phyloP scores from a whole-genome alignment of 1,140 invertebrate genomes.

The Drosophila sturtevanti region DNA sequence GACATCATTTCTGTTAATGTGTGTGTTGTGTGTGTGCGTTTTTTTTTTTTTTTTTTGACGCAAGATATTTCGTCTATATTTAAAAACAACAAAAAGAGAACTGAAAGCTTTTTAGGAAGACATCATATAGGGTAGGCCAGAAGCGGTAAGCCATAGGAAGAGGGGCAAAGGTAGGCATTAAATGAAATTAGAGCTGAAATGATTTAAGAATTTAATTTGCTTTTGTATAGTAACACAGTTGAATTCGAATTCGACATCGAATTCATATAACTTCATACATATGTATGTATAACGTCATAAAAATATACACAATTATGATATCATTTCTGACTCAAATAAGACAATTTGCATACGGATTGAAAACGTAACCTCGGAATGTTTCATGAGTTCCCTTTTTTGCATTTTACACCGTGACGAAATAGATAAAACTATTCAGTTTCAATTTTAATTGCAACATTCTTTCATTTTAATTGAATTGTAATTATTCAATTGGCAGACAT shows the following conservation, averaged over 20 bases:
- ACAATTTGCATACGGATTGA: constrained; percentile 48
- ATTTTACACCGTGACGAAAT: constrained; percentile 14
- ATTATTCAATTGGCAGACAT: constrained; percentile 59
- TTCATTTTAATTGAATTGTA: constrained; percentile 63
- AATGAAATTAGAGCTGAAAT: constrained; percentile 1
- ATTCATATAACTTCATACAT: no score
- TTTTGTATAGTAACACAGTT: neutral
- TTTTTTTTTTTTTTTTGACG: constrained; percentile 64
- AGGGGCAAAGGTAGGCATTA: neutral
- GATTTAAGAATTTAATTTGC: neutral
- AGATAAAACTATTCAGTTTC: constrained; percentile 36
- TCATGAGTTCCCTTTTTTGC: no score
- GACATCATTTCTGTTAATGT: constrained; percentile 56
- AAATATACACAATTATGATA: constrained; percentile 42
- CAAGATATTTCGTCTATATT: constrained; percentile 66
- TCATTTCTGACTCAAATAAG: constrained; percentile 40
- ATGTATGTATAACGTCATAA: neutral
- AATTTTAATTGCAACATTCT: constrained; percentile 7
- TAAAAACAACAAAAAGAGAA: constrained; percentile 32
- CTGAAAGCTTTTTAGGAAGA: constrained; percentile 31
- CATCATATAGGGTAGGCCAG: no score
- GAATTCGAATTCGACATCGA: neutral
- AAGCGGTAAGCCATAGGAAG: no score
- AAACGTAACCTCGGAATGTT: constrained; percentile 22
- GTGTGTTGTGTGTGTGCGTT: constrained; percentile 2